phyloP scores from a whole-genome alignment of 2,888 invertebrate genomes.

The Alcis repandata region DNA sequence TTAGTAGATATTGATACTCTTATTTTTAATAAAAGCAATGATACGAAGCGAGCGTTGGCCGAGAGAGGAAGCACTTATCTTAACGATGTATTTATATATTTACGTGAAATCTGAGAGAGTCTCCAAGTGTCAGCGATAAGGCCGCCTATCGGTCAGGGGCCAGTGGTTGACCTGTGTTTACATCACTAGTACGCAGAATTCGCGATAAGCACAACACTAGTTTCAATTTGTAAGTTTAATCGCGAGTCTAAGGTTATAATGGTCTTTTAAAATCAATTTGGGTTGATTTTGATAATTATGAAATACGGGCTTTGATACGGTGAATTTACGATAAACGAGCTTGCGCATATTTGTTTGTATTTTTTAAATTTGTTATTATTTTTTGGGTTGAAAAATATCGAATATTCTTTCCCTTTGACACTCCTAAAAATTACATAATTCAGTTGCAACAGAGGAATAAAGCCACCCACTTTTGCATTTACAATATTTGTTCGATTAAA shows the following conservation, averaged over 20 bases:
- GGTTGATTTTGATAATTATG: slow-evolving; percentile 59
- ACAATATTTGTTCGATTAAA: slow-evolving; percentile 30
- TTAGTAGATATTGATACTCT: slow-evolving; percentile 70
- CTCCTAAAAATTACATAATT: too few relatives aligned
- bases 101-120: slow-evolving; percentile 82
- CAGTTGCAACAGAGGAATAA: too few relatives aligned
- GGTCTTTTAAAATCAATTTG: slow-evolving; percentile 78
- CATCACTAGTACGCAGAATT: slow-evolving; percentile 72
- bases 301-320: slow-evolving; percentile 45
- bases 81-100: slow-evolving; percentile 72
- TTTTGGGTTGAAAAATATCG: neutral
- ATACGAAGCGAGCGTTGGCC: slow-evolving; percentile 66
- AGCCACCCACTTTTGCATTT: too few relatives aligned
- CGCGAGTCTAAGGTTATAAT: slow-evolving; percentile 76
- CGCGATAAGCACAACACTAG: slow-evolving; percentile 63
- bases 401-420: too few relatives aligned
- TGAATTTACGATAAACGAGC: neutral
- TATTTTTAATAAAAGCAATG: slow-evolving; percentile 76
- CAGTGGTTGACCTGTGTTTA: slow-evolving; percentile 85
- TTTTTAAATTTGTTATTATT: neutral
- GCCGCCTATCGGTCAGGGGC: slow-evolving; percentile 79
- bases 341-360: neutral
- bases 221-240: slow-evolving; percentile 79
- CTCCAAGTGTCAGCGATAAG: slow-evolving; percentile 81
- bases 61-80: slow-evolving; percentile 84